Base-by-base conservation (phyloP, 2,797 vertebrate species). In the Moxostoma hubbsi region DNA sequence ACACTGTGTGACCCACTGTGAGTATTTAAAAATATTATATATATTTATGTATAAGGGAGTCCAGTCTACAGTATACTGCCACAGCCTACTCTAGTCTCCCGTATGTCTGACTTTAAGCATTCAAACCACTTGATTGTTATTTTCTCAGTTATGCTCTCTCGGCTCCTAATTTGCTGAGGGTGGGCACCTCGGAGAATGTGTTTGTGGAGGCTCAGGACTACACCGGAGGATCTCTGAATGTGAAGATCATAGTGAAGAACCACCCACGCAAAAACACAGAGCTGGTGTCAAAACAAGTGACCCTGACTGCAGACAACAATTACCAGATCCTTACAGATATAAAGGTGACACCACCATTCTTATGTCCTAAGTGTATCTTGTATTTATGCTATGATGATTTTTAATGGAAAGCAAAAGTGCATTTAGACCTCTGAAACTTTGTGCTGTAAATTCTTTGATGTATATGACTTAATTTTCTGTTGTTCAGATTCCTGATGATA, bases 201-300 rank as follows among this genome's bases (percentile, higher is more conserved):
- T 83, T 88, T 76, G 80, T 88, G 53, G 86, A 87, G 76, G 74
- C 66, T 0, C 86, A 84, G 73, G 85, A 86, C 59, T 66, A 86
- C 9, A 4, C 1, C 9, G 86, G 82, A 78, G 45, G 4, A 46
- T 4, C 50, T 11, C 1, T 86, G 0, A 5, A n/a, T 0, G 85
- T 87, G 18, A 85, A 6, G n/a, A 82, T 89, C 15, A n/a, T 11
- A 0, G 85, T 80, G 0, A 86, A 59, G 62, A 80, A 87, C 57
- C 7, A 65, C 49, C 87, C 87, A 0, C 67, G 13, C n/a, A 82
- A 84, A 45, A 72, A 9, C 6, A 7, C 9, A 10, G 73, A 79
- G 6, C 49, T 87, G 0, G 9, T 18, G 2, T 77, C 55, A 5
- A 53, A 49, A 70, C 1, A 18, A 5, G 77, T 84, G 12, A 1